Percentiles rank a stretch among this genome's conserved stretches.
These are phyloP conservation scores for Lasiurus cinereus DNA, from an alignment of 2,113 vertebrate species.

Conservation along the genomic window DNA sequence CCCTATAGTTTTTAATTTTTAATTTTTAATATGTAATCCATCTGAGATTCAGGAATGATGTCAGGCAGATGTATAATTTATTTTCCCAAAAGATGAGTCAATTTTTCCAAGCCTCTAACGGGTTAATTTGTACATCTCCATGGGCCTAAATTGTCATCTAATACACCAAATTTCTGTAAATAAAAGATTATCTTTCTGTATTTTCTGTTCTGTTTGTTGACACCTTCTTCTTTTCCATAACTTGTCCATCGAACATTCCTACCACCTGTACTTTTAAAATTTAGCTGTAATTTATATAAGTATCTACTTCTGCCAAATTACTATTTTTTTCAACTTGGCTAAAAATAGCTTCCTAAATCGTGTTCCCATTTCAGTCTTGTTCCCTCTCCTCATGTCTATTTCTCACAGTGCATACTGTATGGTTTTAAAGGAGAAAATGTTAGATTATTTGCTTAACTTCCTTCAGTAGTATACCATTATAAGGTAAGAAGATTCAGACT, in stretches of 20 bases:
- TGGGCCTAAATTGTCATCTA: neutral
- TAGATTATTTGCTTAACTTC: neutral
- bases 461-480: neutral
- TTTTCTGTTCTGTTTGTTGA: neutral
- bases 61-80: neutral
- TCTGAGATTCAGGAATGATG: slow-evolving; percentile 6
- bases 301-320: neutral
- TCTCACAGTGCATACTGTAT: neutral
- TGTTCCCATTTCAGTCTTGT: neutral
- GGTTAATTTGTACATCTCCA: neutral
- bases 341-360: neutral
- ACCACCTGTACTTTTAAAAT: neutral
- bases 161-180: neutral
- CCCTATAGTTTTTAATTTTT: neutral
- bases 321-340: neutral
- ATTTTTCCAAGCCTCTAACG: neutral
- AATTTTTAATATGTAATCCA: neutral
- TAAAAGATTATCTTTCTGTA: neutral
- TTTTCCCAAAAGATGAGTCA: neutral
- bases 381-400: neutral
- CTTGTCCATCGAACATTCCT: neutral
- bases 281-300: neutral
- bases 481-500: neutral
- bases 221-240: neutral
- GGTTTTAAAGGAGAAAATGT: neutral